These are phyloP conservation scores for Epinotia demarniana DNA, from an alignment of 2,888 invertebrate species.

Conservation along the genomic window DNA sequence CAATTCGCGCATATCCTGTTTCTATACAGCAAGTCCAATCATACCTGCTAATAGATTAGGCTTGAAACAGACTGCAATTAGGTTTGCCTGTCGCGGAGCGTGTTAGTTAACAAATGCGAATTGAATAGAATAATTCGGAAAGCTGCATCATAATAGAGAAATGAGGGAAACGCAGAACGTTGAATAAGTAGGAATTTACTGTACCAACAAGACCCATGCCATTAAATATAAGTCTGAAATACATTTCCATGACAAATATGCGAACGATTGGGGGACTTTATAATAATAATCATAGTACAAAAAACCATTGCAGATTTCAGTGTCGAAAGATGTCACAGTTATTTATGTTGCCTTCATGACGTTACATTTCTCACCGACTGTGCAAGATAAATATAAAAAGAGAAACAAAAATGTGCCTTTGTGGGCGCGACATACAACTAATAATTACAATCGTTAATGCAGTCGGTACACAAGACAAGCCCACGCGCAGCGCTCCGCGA, in stretches of 20 bases:
- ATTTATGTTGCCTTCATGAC: neutral
- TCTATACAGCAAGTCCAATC: constrained; percentile 3
- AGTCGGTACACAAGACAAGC: neutral
- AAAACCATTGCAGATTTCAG: no score
- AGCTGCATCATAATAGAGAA: no score
- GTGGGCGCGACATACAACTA: neutral
- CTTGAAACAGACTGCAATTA: neutral
- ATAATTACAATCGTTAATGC: neutral
- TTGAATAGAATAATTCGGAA: no score
- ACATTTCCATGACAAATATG: no score
- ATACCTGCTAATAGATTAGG: constrained; percentile 1
- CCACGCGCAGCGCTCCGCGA: neutral
- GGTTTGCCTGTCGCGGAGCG: neutral
- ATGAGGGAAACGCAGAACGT: no score
- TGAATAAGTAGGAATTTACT: no score
- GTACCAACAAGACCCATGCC: no score
- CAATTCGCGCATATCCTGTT: constrained; percentile 25
- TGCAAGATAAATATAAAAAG: neutral
- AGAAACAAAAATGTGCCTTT: neutral
- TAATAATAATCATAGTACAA: no score
- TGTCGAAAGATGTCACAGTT: no score
- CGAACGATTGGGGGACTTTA: no score
- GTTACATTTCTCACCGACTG: neutral
- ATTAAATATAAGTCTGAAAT: no score
- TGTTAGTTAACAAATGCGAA: no score